Conservation (phyloP, 1,140 invertebrate genomes). For the Drosophila willistoni region DNA sequence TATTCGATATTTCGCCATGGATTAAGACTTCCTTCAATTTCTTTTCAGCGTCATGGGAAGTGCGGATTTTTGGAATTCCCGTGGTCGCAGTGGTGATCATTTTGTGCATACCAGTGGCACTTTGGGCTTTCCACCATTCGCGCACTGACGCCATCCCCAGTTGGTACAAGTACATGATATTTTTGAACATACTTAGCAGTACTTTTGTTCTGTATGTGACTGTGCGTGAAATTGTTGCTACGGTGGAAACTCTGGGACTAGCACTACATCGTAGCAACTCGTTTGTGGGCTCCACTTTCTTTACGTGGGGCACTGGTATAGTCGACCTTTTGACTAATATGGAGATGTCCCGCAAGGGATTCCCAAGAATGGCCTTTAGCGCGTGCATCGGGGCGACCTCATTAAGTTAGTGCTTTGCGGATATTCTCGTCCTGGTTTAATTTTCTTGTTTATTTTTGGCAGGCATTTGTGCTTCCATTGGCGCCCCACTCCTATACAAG, state of each 20-base stretch:
- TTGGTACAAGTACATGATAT: conserved; percentile 22
- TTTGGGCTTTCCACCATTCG: neutral
- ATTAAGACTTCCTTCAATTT: neutral
- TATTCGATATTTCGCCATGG: too few species aligned
- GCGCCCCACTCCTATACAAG: conserved; percentile 15
- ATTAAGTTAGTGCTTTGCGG: conserved; percentile 20
- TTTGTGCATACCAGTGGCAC: neutral
- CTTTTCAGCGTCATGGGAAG: neutral
- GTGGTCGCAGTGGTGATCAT: neutral
- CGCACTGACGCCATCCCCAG: conserved; percentile 25
- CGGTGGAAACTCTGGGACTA: conserved; percentile 35
- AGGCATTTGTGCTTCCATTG: conserved; percentile 26
- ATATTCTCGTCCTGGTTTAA: neutral
- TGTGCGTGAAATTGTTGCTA: conserved; percentile 12
- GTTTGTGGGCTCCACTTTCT: conserved; percentile 40
- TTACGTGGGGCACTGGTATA: conserved; percentile 33
- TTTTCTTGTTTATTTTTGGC: neutral
- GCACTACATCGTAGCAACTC: conserved; percentile 24
- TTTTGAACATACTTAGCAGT: neutral
- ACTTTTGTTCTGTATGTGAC: conserved; percentile 1
- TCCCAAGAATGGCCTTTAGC: conserved; percentile 38
- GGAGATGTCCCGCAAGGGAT: conserved; percentile 28
- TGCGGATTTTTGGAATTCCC: neutral
- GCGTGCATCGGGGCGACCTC: conserved; percentile 33
- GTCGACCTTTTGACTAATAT: conserved; percentile 19